phyloP scores from a whole-genome alignment of 2,797 vertebrate species.

The Danionella dracula region DNA sequence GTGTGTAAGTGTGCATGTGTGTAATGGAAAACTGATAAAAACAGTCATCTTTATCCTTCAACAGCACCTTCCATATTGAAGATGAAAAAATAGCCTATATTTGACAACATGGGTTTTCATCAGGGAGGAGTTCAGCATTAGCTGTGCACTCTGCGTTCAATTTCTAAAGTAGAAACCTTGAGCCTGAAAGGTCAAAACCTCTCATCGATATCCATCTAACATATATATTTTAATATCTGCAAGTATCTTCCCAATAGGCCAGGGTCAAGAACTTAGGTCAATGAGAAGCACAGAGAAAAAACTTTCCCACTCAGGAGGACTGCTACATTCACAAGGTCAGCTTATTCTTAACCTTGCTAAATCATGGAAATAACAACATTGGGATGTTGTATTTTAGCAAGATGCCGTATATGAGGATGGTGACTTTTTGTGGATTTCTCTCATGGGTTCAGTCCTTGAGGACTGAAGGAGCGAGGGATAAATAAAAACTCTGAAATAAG shows the following conservation, averaged over 20 bases:
- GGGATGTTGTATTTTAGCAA: neutral
- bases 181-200: neutral
- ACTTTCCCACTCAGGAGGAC: neutral
- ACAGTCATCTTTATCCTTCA: neutral
- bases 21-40: neutral
- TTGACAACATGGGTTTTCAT: neutral
- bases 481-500: conserved; percentile 11
- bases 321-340: neutral
- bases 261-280: neutral
- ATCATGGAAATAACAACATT: conserved; percentile 16
- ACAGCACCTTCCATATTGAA: neutral
- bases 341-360: neutral
- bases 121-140: neutral
- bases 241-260: neutral
- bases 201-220: neutral
- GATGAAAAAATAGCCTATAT: neutral
- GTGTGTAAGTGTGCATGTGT: no score
- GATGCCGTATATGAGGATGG: neutral
- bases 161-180: neutral
- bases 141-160: neutral
- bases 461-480: neutral
- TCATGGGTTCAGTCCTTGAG: neutral
- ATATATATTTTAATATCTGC: neutral
- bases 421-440: neutral
- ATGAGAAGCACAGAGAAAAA: neutral